Evolutionary conservation across 2,888 invertebrate genomes (phyloP), one percentile per base, ranked within the genome.

Genomic region (Theretra japonica): DNA sequence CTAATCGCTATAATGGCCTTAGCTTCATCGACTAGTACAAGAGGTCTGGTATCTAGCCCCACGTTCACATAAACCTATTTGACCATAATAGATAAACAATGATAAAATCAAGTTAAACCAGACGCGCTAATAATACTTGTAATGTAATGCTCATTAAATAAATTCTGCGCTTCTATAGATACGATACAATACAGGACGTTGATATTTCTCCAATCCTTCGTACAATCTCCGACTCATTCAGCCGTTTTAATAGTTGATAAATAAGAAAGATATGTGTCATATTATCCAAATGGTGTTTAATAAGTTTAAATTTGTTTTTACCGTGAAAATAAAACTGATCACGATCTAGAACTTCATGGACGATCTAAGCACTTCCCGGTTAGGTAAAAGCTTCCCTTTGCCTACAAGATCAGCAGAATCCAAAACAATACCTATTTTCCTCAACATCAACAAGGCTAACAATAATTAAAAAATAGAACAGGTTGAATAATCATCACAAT

Each of bases 61-160:
- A 48, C 50, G 50, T 15, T 28, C 59, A 53, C 53, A 53, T 53
- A 59, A 59, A 11, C 41, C 25, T 59, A 28, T 48, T 48, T 59
- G 33, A 48, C 59, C 60, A 70, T 50, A 60, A 6, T 59, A 15
- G 70, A 70, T 60, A 28, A 30, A 70, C 50, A 77, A 83, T 82
- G 84, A 84, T 82, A 80, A 72, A 89, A 88, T 88, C 90, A 90
- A 92, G 90, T 92, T 88, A 86, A 90, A 89, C 91, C 79, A 78
- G 88, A 85, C 82, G 78, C 80, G 84, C 81, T 89, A 89, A 91
- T 91, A 88, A 87, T 81, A 87, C 76, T 83, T 86, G 83, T 88
- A 88, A 91, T 91, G 90, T 86, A 83, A 84, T 81, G 81, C 83
- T 87, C 87, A 88, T 92, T 91, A 90, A 86, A 88, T 86, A 82